phyloP scores from a whole-genome alignment of 2,113 vertebrate species.

The Buteo buteo region DNA sequence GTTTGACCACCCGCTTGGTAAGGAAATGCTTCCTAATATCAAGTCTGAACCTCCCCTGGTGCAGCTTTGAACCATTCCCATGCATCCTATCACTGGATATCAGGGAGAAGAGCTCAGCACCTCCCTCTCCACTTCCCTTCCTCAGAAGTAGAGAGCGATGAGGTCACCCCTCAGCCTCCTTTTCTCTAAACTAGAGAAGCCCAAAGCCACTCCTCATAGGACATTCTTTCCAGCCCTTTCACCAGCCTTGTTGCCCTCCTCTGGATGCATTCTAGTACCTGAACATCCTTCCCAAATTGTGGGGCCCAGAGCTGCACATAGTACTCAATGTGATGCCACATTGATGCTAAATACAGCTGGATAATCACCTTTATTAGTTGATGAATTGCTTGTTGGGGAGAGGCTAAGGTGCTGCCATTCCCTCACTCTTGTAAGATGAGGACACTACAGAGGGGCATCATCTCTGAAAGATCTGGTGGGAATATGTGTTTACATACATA shows the following conservation, averaged over 20 bases:
- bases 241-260: neutral
- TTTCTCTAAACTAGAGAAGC: neutral
- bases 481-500: neutral
- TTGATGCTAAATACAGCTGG: neutral
- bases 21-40: neutral
- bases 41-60: neutral
- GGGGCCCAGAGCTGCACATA: neutral
- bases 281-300: neutral
- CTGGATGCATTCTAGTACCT: neutral
- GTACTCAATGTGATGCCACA: neutral
- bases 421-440: neutral
- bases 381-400: neutral
- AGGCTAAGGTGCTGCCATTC: neutral
- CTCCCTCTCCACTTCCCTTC: neutral
- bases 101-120: neutral
- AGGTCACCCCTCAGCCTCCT: neutral
- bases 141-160: neutral
- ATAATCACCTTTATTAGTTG: neutral
- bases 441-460: neutral
- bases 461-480: neutral
- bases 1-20: neutral
- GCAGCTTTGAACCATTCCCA: neutral
- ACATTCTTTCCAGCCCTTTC: neutral
- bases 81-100: rapidly evolving
- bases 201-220: neutral